A percentile compares a stretch with the other conserved stretches of the same genome.
These are phyloP conservation scores for Okamejei kenojei DNA, from an alignment of 2,797 vertebrate genomes.

Conservation along the genomic window DNA sequence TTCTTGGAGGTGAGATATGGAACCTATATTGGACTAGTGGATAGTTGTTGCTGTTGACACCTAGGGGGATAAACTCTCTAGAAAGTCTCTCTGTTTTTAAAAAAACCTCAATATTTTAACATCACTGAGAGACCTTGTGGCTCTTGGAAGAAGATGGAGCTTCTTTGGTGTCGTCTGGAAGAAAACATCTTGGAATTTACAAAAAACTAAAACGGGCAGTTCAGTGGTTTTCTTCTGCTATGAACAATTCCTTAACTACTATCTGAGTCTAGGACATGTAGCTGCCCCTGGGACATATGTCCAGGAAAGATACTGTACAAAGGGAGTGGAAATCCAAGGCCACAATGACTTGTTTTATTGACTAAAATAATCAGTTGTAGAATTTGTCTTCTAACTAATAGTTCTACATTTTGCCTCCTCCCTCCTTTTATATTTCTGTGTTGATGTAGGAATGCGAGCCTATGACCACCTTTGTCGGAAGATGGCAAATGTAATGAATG, in stretches of 20 bases:
- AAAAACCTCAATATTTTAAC: neutral
- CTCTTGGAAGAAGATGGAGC: neutral
- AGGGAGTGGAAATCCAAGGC: neutral
- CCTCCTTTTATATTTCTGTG: slow-evolving; percentile 27
- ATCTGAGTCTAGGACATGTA: neutral
- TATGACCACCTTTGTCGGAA: slow-evolving; percentile 65
- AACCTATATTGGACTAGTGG: neutral
- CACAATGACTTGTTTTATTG: neutral
- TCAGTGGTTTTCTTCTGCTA: neutral
- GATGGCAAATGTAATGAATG: slow-evolving; percentile 75
- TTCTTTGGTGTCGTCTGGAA: neutral
- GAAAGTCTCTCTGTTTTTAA: no score
- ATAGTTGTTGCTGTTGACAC: no score
- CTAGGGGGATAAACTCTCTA: no score
- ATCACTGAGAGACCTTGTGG: neutral
- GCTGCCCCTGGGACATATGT: no score
- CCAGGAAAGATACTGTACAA: no score
- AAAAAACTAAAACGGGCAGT: neutral
- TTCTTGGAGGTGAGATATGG: neutral
- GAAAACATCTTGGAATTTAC: neutral
- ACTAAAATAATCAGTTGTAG: neutral
- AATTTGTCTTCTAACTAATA: neutral
- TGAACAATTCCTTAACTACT: neutral
- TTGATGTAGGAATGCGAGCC: slow-evolving; percentile 62
- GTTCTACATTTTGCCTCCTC: neutral